Base-by-base conservation (phyloP, 2,888 invertebrate genomes). In the Brenthis hecate region DNA sequence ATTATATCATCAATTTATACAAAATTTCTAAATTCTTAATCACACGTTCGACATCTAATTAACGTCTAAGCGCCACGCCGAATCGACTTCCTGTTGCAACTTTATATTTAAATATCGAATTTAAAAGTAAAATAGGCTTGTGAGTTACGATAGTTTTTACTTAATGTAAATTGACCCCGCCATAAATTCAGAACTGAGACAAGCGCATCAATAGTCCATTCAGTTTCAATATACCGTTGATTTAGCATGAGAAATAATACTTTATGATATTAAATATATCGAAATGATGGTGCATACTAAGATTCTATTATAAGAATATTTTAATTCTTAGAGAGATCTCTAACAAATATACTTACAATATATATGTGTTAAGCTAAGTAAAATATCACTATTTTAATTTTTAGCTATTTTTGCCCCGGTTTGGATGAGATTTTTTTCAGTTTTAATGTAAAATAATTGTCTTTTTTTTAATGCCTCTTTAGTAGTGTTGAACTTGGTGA, bases 101-200 rank as follows among this genome's bases (percentile, higher is more conserved):
- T 63, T 65, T 70, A 70, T 65, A 65, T 51, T 68, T 68, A 69
- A 69, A 65, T 69, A 69, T 67, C 65, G 62, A 61, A 64, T 53
- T n/a, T 53, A 16, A 16, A 54, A 54, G 4, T 4, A 19, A 6
- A 19, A 54, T 11, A 54, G 51, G 19, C 66, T 47, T 57, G 71
- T 68, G 68, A 56, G 68, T 71, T 62, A 66, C 47, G 51, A 64
- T 67, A 68, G 71, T 68, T 71, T 71, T 71, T 68, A 53, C 65
- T 53, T 61, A 50, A 71, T 71, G 71, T 71, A 71, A 71, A 71
- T 71, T 71, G 71, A 68, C 57, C 71, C 43, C 65, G 32, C 71
- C 65, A 71, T 71, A 71, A 68, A 68, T 68, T 63, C 65, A 68
- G 61, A 58, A 68, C 65, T 65, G 64, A 63, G 68, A 58, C 64